Percentiles rank a stretch among this genome's conserved stretches.
Evolutionary conservation across 2,797 vertebrate genomes (phyloP).

Genomic region (Anguilla obscura): DNA sequence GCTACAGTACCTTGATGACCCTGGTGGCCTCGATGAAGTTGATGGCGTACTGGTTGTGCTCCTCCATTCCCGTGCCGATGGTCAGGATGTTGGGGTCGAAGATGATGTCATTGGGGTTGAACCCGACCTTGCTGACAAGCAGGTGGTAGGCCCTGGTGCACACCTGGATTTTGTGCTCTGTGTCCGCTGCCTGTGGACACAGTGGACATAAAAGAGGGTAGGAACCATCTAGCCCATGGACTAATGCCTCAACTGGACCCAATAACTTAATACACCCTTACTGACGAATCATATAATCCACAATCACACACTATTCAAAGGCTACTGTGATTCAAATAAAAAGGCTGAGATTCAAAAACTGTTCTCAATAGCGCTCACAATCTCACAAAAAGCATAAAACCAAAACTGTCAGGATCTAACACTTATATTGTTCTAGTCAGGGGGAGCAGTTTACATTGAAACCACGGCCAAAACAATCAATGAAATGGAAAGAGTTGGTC

Average conservation of each 20-base stretch:
- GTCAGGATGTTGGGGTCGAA: slow-evolving; percentile 98
- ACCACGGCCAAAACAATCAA: not conserved
- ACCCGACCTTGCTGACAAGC: slow-evolving; percentile 77
- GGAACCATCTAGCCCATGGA: not conserved
- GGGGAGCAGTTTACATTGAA: not conserved
- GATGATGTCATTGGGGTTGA: slow-evolving; percentile 93
- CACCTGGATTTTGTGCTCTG: slow-evolving; percentile 81
- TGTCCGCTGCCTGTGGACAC: slow-evolving; percentile 82
- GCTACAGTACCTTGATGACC: slow-evolving; percentile 80
- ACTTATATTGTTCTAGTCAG: not conserved
- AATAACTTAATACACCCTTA: not conserved
- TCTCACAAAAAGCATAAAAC: not conserved
- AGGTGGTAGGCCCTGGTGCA: slow-evolving; percentile 89
- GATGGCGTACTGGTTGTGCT: slow-evolving; percentile 87
- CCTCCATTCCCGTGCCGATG: slow-evolving; percentile 96
- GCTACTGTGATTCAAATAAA: not conserved
- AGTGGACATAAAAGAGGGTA: not conserved
- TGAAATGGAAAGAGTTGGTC: not conserved
- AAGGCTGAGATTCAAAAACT: not conserved
- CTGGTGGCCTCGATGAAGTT: slow-evolving; percentile 87
- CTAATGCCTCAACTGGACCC: not conserved
- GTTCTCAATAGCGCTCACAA: not conserved
- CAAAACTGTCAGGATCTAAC: not conserved
- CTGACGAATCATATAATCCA: not conserved
- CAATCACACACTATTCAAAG: not conserved